These are phyloP conservation scores for Apostichopus californicus DNA, from an alignment of 35 echinoderm and acorn worm species.

Conservation along the genomic window DNA sequence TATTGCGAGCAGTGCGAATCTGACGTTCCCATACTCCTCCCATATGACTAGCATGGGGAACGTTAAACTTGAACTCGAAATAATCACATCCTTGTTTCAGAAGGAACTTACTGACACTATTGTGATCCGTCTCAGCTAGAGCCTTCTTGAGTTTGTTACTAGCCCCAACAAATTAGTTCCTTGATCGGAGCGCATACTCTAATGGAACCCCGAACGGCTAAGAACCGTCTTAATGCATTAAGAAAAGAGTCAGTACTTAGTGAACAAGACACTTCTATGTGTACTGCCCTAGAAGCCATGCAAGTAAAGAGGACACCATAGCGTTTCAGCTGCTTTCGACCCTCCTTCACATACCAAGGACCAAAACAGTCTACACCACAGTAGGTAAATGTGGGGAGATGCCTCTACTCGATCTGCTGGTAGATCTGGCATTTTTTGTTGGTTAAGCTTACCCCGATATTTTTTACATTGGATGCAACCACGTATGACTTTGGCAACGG, in stretches of 20 bases:
- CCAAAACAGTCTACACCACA: not conserved
- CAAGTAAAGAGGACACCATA: constrained; percentile 34
- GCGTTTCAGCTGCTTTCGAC: constrained; percentile 18
- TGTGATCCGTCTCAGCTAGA: not conserved
- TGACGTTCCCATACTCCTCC: constrained; percentile 75
- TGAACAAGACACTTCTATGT: no score
- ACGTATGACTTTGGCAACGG: constrained; percentile 43
- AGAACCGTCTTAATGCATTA: constrained; percentile 15
- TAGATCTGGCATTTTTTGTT: constrained; percentile 24
- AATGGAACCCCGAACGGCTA: not conserved
- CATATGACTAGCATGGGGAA: constrained; percentile 67
- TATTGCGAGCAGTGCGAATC: constrained; percentile 66
- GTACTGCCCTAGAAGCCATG: no score
- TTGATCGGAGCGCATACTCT: no score
- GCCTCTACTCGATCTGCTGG: constrained; percentile 13
- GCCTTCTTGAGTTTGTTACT: no score
- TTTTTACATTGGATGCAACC: constrained; percentile 53
- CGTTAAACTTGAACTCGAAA: constrained; percentile 60
- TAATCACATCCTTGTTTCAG: no score
- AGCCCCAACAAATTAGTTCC: no score
- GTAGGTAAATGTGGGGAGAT: constrained; percentile 24
- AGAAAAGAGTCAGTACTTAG: no score
- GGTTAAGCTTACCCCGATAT: not conserved
- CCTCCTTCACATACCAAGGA: no score
- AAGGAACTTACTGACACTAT: no score